These are phyloP conservation scores for Eurytoma californica DNA, from an alignment of 2,888 invertebrate genomes.

Conservation along the genomic window DNA sequence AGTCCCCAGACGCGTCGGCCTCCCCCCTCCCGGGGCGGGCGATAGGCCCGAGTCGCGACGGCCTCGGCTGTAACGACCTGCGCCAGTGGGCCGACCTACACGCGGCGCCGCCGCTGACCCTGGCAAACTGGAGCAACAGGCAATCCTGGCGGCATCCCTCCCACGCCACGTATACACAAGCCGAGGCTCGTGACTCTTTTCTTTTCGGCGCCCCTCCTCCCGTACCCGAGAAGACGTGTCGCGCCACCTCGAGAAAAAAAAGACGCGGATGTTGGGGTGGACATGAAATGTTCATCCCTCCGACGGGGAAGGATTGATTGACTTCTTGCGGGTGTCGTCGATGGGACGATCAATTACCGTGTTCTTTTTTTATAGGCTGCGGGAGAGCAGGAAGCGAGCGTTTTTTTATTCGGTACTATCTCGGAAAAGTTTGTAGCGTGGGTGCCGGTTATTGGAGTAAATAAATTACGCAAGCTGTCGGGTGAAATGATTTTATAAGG, in stretches of 20 bases:
- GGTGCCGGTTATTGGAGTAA: background rate
- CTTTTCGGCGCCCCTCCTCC: background rate
- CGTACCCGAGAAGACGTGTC: background rate
- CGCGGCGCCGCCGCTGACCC: slow-evolving; percentile 27
- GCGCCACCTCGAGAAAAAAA: background rate
- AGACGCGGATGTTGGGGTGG: background rate
- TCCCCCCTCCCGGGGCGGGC: background rate
- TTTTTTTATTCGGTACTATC: no score
- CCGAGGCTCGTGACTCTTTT: background rate
- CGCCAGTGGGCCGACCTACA: background rate
- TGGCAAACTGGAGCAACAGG: slow-evolving; percentile 52
- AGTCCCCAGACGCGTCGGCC: background rate
- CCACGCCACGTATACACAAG: background rate
- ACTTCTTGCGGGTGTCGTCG: slow-evolving; percentile 6
- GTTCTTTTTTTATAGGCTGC: no score
- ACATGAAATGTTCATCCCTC: slow-evolving; percentile 12
- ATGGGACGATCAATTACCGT: background rate
- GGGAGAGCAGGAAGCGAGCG: no score
- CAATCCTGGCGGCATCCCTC: slow-evolving; percentile 12
- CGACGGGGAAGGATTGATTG: slow-evolving; percentile 3
- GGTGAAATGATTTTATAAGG: background rate
- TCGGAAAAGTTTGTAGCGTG: no score
- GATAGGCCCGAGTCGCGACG: slow-evolving; percentile 2
- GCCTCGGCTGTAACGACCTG: slow-evolving; percentile 40
- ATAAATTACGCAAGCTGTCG: background rate